Conservation (phyloP, 2,113 vertebrate genomes). For the Polypterus senegalus region DNA sequence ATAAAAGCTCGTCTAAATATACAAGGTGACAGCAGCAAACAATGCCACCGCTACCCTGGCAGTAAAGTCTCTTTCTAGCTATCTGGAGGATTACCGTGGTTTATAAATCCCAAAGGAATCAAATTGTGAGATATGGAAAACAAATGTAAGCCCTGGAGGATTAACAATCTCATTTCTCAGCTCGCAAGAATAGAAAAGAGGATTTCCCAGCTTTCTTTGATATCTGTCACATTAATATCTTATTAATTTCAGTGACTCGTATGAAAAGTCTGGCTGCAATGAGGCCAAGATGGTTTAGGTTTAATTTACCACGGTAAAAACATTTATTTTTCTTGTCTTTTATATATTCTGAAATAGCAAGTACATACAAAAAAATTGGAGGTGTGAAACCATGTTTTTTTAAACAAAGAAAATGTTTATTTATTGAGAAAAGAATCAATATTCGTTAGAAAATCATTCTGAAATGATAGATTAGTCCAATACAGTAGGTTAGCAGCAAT, state of each 20-base stretch:
- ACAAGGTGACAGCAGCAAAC: conserved; percentile 12
- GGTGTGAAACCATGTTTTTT: no score
- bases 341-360: conserved; percentile 13
- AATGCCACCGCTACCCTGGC: conserved; percentile 4
- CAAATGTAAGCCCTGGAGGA: conserved; percentile 50
- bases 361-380: conserved; percentile 3
- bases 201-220: conserved; percentile 41
- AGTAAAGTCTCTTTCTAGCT: conserved; percentile 28
- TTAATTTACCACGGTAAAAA: not conserved
- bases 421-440: no score
- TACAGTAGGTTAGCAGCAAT: no score
- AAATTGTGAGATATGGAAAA: conserved; percentile 34
- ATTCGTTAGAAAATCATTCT: no score
- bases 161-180: conserved; percentile 54
- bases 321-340: conserved; percentile 8
- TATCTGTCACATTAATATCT: conserved; percentile 33
- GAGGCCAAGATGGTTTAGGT: conserved; percentile 10
- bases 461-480: no score
- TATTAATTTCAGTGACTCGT: conserved; percentile 22
- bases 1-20: not conserved
- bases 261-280: conserved; percentile 9
- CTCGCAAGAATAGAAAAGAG: conserved; percentile 40
- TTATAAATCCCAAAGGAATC: conserved; percentile 37
- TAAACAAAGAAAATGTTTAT: no score
- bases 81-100: conserved; percentile 33